Conservation (phyloP, 1,140 invertebrate species). For the Macrocentrus cingulum region DNA sequence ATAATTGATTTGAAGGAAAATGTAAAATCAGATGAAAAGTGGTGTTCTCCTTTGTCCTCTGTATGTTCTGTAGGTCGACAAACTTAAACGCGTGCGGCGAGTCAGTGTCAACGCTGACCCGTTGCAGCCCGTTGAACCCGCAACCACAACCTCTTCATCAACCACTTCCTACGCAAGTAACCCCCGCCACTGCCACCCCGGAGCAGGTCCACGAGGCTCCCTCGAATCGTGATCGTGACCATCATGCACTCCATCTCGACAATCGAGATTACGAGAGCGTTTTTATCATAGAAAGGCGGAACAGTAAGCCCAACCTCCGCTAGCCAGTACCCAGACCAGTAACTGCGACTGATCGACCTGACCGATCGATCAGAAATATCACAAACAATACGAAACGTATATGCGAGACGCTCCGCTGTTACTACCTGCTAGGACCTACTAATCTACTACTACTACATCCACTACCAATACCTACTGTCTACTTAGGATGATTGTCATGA, state of each 20-base stretch:
- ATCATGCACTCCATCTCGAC: slow-evolving; percentile 59
- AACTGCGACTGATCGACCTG: slow-evolving; percentile 37
- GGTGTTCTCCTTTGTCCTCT: slow-evolving; percentile 54
- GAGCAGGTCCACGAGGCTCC: slow-evolving; percentile 57
- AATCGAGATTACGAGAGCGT: slow-evolving; percentile 74
- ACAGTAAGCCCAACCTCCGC: slow-evolving; percentile 66
- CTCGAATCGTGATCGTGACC: slow-evolving; percentile 59
- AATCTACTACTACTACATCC: slow-evolving; percentile 41
- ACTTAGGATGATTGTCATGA: slow-evolving; percentile 61
- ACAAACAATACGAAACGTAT: slow-evolving; percentile 25
- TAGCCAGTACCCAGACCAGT: slow-evolving; percentile 47
- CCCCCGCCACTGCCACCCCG: slow-evolving; percentile 56
- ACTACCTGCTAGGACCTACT: slow-evolving; percentile 24
- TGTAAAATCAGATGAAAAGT: slow-evolving; percentile 36
- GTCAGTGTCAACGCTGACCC: slow-evolving; percentile 60
- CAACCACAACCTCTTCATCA: slow-evolving; percentile 60
- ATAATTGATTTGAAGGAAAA: slow-evolving; percentile 12
- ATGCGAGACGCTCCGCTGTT: slow-evolving; percentile 28
- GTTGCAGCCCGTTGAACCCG: slow-evolving; percentile 61
- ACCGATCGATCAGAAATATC: slow-evolving; percentile 32
- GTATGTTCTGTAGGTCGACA: slow-evolving; percentile 60
- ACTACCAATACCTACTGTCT: slow-evolving; percentile 52
- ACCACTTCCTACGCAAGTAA: slow-evolving; percentile 61
- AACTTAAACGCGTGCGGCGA: slow-evolving; percentile 60
- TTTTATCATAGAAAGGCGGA: slow-evolving; percentile 75